Evolutionary conservation across 2,888 invertebrate genomes (phyloP).

Genomic region (Diplolepis rosae): DNA sequence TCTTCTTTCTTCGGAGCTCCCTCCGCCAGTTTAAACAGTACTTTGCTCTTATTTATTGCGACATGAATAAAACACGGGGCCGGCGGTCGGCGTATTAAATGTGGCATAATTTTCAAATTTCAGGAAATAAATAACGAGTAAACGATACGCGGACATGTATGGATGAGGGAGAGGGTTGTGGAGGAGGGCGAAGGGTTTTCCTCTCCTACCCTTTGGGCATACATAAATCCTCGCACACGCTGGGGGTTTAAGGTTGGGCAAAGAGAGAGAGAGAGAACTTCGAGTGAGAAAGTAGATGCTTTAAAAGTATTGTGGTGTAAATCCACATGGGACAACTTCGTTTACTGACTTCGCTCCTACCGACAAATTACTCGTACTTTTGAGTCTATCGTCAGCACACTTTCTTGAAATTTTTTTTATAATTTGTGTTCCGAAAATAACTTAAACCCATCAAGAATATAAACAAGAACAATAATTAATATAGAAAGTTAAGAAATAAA

Average conservation of each 20-base stretch:
- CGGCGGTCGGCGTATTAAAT: constrained; percentile 65
- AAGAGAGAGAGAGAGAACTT: constrained; percentile 49
- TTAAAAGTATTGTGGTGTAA: constrained; percentile 17
- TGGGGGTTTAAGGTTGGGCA: constrained; percentile 44
- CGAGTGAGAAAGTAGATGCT: constrained; percentile 35
- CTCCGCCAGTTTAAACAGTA: constrained; percentile 58
- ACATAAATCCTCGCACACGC: constrained; percentile 62
- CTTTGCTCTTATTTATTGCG: constrained; percentile 69
- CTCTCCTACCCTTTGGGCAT: constrained; percentile 49
- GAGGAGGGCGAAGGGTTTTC: constrained; percentile 33
- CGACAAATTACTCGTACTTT: not conserved
- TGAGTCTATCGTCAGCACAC: not conserved
- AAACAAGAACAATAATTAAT: not conserved
- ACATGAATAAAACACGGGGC: constrained; percentile 71
- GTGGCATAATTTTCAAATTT: constrained; percentile 73
- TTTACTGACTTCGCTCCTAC: not conserved
- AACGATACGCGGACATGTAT: constrained; percentile 69
- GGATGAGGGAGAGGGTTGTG: constrained; percentile 39
- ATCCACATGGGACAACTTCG: constrained; percentile 5
- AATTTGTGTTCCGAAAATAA: not conserved
- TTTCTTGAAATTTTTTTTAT: not conserved
- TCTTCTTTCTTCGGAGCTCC: constrained; percentile 23
- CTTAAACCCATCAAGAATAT: not conserved
- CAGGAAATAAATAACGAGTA: constrained; percentile 71
- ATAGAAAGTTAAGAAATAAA: no score